phyloP scores from a whole-genome alignment of 2,888 invertebrate genomes.

The Rosalia funebris region DNA sequence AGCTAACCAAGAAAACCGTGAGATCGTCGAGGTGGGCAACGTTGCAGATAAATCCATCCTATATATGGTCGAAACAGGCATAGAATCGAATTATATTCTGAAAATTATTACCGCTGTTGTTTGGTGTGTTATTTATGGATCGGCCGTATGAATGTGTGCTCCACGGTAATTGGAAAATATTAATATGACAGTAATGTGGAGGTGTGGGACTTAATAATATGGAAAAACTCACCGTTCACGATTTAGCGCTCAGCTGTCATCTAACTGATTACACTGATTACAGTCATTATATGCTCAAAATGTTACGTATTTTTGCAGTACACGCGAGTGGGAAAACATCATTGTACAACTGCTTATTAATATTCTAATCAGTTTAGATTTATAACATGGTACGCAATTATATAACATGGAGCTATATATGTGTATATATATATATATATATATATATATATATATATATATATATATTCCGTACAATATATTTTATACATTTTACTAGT shows the following conservation, averaged over 20 bases:
- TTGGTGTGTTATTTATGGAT: conserved; percentile 10
- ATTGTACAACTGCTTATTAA: background rate
- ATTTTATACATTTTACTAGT: too few relatives aligned
- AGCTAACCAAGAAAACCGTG: conserved; percentile 35
- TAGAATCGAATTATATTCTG: conserved; percentile 25
- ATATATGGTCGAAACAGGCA: conserved; percentile 14
- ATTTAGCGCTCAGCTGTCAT: background rate
- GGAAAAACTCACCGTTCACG: conserved; percentile 5
- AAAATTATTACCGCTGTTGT: conserved; percentile 17
- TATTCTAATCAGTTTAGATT: background rate
- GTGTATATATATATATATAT: too few relatives aligned
- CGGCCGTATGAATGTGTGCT: background rate
- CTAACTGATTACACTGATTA: background rate
- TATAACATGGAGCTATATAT: too few relatives aligned
- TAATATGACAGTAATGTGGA: conserved; percentile 19
- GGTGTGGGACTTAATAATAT: conserved; percentile 8
- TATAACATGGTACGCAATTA: too few relatives aligned
- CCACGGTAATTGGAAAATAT: conserved; percentile 12
- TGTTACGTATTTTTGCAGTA: background rate
- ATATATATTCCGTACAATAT: too few relatives aligned
- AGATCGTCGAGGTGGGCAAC: conserved; percentile 19
- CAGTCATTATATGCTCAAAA: background rate
- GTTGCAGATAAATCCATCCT: conserved; percentile 18
- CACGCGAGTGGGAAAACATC: too few relatives aligned
- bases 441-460: too few relatives aligned